Conservation (phyloP, 2,888 invertebrate species). For the Eledone cirrhosa region DNA sequence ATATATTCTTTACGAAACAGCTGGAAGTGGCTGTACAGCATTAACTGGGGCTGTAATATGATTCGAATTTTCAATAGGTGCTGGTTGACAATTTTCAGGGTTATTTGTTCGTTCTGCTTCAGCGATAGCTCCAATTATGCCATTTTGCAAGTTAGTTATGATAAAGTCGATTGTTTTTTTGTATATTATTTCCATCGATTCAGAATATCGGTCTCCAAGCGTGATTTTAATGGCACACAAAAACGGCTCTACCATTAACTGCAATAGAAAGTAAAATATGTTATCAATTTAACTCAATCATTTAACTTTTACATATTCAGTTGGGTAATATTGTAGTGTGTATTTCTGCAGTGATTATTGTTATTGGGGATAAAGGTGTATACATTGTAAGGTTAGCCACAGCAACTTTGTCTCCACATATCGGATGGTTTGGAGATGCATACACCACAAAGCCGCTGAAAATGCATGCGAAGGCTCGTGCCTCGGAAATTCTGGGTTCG, state of each 20-base stretch:
- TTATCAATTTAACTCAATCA: too few species aligned
- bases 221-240: slow-evolving; percentile 85
- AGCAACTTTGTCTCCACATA: too few species aligned
- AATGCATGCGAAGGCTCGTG: too few species aligned
- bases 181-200: slow-evolving; percentile 89
- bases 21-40: background rate
- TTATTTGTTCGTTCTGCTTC: background rate
- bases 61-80: background rate
- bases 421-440: too few species aligned
- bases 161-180: slow-evolving; percentile 87
- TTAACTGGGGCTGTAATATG: background rate
- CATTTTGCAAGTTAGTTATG: slow-evolving; percentile 82
- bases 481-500: too few species aligned
- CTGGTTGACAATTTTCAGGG: background rate
- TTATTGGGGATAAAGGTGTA: too few species aligned
- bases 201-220: slow-evolving; percentile 87
- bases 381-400: too few species aligned
- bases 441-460: too few species aligned
- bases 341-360: too few species aligned
- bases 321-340: too few species aligned
- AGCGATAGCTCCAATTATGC: slow-evolving; percentile 66
- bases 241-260: slow-evolving; percentile 91
- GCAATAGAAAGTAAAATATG: slow-evolving; percentile 44
- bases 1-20: too few species aligned
- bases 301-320: too few species aligned